Conservation (phyloP, 1,140 invertebrate species). For the Drosophila quadrilineata region DNA sequence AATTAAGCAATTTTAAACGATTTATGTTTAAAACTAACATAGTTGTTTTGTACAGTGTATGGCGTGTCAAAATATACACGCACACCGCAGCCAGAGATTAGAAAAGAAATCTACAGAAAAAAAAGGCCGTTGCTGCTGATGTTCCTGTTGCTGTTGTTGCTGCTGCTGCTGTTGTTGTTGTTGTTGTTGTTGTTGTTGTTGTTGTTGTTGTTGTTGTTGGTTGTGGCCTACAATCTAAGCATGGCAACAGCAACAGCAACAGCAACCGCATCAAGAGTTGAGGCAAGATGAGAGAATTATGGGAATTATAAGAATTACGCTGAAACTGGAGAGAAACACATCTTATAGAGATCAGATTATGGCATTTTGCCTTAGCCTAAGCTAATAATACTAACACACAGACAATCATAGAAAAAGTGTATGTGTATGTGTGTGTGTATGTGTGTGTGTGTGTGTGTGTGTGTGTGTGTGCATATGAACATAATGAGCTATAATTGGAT, state of each 20-base stretch:
- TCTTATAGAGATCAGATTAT: slow-evolving; percentile 76
- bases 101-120: slow-evolving; percentile 18
- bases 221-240: slow-evolving; percentile 39
- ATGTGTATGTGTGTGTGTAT: not conserved
- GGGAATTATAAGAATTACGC: slow-evolving; percentile 74
- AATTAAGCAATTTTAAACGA: not conserved
- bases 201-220: slow-evolving; percentile 26
- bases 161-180: not conserved
- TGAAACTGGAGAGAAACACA: slow-evolving; percentile 55
- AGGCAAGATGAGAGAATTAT: slow-evolving; percentile 44
- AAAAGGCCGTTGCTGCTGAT: slow-evolving; percentile 39
- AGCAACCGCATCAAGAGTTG: slow-evolving; percentile 6
- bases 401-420: not conserved
- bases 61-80: slow-evolving; percentile 8
- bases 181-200: slow-evolving; percentile 37
- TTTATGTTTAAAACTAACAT: not conserved
- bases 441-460: slow-evolving; percentile 27
- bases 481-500: slow-evolving; percentile 79
- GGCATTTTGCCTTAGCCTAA: slow-evolving; percentile 57
- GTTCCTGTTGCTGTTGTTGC: slow-evolving; percentile 29
- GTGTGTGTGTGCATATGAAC: slow-evolving; percentile 63
- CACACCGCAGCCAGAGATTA: slow-evolving; percentile 43
- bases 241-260: slow-evolving; percentile 17
- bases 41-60: slow-evolving; percentile 26
- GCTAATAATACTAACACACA: slow-evolving; percentile 60